Evolutionary conservation across 2,797 vertebrate species (phyloP).

Genomic region (Botia almorhae): DNA sequence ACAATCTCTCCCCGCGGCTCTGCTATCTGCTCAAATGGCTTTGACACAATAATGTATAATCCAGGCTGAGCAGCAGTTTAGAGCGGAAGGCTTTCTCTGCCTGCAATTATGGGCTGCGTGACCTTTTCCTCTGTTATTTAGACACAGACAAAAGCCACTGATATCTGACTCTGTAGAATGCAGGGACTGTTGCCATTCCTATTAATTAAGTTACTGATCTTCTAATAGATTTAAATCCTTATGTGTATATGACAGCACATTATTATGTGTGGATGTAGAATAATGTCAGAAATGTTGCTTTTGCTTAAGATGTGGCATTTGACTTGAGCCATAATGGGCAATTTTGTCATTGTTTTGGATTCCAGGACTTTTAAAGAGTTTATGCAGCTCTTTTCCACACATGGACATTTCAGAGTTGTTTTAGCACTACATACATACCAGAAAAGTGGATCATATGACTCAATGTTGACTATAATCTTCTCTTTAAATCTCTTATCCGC

Average conservation of each 20-base stretch:
- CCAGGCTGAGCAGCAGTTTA: slow-evolving; percentile 63
- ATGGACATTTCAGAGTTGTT: no score
- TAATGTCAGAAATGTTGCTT: neutral
- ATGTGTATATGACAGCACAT: slow-evolving; percentile 17
- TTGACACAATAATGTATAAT: slow-evolving; percentile 67
- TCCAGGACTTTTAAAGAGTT: no score
- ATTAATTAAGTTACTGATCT: slow-evolving; percentile 42
- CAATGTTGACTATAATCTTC: no score
- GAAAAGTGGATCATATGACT: no score
- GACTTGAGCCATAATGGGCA: no score
- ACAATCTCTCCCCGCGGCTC: slow-evolving; percentile 7
- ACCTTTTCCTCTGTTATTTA: slow-evolving; percentile 61
- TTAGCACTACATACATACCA: no score
- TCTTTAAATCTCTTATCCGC: no score
- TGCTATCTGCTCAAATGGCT: slow-evolving; percentile 42
- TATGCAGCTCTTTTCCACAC: no score
- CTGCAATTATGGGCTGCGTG: slow-evolving; percentile 67
- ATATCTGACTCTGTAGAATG: slow-evolving; percentile 27
- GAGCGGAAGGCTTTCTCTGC: slow-evolving; percentile 59
- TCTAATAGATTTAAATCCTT: slow-evolving; percentile 25
- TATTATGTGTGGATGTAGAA: neutral
- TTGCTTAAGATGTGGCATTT: neutral
- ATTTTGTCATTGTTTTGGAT: no score
- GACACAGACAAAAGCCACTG: slow-evolving; percentile 47
- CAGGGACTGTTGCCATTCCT: slow-evolving; percentile 36